Percentiles rank a stretch among this genome's conserved stretches.
These are phyloP conservation scores for Pissodes strobi DNA, from an alignment of 1,140 invertebrate species.

Conservation along the genomic window DNA sequence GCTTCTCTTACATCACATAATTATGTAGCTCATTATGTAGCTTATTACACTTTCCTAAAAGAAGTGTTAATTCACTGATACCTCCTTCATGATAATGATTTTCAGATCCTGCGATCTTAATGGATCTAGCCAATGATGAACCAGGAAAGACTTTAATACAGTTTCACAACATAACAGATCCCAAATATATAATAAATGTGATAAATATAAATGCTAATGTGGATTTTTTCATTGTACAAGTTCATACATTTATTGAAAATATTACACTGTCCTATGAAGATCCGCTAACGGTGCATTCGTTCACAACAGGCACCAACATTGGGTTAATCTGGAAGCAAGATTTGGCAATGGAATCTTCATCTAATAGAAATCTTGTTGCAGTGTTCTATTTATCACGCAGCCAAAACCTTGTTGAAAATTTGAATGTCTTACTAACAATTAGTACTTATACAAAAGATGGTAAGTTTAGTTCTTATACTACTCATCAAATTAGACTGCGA, in stretches of 20 bases:
- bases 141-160: no score
- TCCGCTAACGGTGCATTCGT: background rate
- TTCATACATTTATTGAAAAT: slow-evolving; percentile 65
- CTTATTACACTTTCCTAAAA: no score
- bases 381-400: slow-evolving; percentile 46
- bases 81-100: no score
- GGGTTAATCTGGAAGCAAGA: slow-evolving; percentile 59
- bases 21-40: no score
- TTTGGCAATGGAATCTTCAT: slow-evolving; percentile 19
- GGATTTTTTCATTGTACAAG: slow-evolving; percentile 68
- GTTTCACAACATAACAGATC: slow-evolving; percentile 9
- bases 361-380: slow-evolving; percentile 22
- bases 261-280: slow-evolving; percentile 63
- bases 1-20: no score
- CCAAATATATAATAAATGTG: slow-evolving; percentile 55
- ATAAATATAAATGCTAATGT: slow-evolving; percentile 57
- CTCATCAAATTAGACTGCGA: no score
- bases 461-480: no score
- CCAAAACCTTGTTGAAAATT: background rate
- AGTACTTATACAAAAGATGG: slow-evolving; percentile 61
- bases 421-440: slow-evolving; percentile 57
- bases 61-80: no score
- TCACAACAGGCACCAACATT: slow-evolving; percentile 64
- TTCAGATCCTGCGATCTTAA: no score
- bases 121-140: no score